Conservation (phyloP, 2,113 vertebrate species). For the human region GRCh38 chr6:37850001-37850500, state of each 20-base stretch:
- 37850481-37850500: background rate
- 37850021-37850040: background rate
- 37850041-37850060: background rate
- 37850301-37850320: background rate
- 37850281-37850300: constrained; percentile 13
- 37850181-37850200: background rate
- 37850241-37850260: background rate
- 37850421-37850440: background rate
- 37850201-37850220: background rate
- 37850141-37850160: background rate
- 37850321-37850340: background rate
- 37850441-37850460: background rate
- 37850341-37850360: background rate
- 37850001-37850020: background rate
- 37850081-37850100: background rate
- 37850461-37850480: background rate
- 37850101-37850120: background rate
- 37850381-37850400: background rate
- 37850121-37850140: background rate
- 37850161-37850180: background rate
- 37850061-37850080: background rate
- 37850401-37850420: background rate
- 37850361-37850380: background rate
- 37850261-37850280: background rate
- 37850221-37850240: background rate